A percentile compares a stretch with the other conserved stretches of the same genome.
phyloP scores from a whole-genome alignment of 1,140 invertebrate genomes.

The Sminthurides bifidus region DNA sequence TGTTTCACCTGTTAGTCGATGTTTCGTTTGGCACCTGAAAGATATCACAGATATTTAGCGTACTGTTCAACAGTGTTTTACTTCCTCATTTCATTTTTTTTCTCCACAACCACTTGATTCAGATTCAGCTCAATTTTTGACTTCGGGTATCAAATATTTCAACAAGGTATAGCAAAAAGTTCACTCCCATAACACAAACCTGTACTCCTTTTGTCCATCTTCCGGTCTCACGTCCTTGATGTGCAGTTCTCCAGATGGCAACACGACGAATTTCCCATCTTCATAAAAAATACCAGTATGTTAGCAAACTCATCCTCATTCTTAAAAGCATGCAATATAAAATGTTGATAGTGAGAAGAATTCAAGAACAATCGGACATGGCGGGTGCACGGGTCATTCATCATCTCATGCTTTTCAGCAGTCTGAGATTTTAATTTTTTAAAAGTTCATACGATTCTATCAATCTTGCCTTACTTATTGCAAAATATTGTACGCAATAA shows the following conservation, averaged over 20 bases:
- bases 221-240: conserved; percentile 84
- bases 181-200: conserved; percentile 9
- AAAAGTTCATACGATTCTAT: no score
- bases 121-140: background rate
- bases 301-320: conserved; percentile 1
- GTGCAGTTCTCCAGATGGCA: conserved; percentile 84
- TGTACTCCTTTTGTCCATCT: conserved; percentile 69
- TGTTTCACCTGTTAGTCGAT: conserved; percentile 84
- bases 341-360: conserved; percentile 14
- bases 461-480: no score
- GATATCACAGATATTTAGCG: conserved; percentile 37
- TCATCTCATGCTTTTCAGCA: no score
- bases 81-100: no score
- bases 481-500: background rate
- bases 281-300: conserved; percentile 4
- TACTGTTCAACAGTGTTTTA: background rate
- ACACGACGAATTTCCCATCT: conserved; percentile 87
- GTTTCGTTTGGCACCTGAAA: conserved; percentile 86
- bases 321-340: background rate
- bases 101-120: no score
- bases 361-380: conserved; percentile 34
- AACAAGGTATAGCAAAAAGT: background rate
- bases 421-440: no score
- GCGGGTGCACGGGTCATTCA: conserved; percentile 31
- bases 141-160: background rate